These are phyloP conservation scores for Cuniculus paca DNA, from an alignment of 2,797 vertebrate genomes.

Conservation along the genomic window DNA sequence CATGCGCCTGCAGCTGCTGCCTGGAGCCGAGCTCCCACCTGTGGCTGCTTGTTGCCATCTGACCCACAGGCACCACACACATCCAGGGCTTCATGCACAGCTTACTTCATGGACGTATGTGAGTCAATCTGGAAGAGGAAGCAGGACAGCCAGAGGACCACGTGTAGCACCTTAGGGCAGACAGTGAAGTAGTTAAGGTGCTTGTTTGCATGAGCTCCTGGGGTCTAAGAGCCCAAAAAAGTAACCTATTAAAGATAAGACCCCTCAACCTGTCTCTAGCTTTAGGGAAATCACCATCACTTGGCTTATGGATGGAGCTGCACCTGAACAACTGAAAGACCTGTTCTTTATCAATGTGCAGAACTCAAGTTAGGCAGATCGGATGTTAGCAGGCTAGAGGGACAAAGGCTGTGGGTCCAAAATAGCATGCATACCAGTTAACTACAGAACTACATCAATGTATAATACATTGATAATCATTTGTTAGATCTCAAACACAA, in stretches of 20 bases:
- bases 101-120: slow-evolving; percentile 91
- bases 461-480: neutral
- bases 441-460: neutral
- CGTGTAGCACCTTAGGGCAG: slow-evolving; percentile 92
- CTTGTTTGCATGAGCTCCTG: neutral
- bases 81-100: neutral
- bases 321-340: neutral
- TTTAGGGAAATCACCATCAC: neutral
- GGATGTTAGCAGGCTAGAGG: neutral
- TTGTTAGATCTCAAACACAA: neutral
- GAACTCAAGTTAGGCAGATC: neutral
- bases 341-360: neutral
- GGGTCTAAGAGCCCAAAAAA: neutral
- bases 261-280: neutral
- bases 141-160: slow-evolving; percentile 91
- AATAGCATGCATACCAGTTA: neutral
- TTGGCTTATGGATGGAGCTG: neutral
- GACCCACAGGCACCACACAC: neutral
- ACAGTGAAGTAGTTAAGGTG: slow-evolving; percentile 83
- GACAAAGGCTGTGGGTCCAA: neutral
- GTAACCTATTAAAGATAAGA: neutral
- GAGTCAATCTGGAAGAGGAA: slow-evolving; percentile 92
- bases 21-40: neutral
- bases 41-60: neutral
- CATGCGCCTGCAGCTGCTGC: neutral